Conservation (phyloP, 2,113 vertebrate genomes). For the Lutjanus erythropterus region DNA sequence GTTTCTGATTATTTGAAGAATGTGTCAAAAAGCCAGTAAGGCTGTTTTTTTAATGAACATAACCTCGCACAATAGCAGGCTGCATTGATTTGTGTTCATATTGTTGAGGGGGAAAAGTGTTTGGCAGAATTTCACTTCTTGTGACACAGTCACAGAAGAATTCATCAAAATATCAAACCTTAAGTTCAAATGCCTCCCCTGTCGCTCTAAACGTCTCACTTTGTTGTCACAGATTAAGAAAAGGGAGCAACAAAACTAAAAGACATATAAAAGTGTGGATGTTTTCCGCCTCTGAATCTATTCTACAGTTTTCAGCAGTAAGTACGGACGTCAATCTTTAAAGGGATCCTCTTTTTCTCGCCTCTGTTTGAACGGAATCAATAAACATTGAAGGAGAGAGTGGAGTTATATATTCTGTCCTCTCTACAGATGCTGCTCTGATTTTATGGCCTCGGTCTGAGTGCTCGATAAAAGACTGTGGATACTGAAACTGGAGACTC, state of each 20-base stretch:
- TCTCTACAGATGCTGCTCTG: background rate
- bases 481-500: background rate
- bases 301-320: background rate
- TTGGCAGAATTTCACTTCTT: background rate
- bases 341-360: conserved; percentile 1
- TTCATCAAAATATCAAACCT: background rate
- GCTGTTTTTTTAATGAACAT: background rate
- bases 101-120: background rate
- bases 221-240: background rate
- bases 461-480: conserved; percentile 16
- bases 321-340: background rate
- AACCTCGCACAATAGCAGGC: background rate
- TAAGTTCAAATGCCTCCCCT: background rate
- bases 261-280: background rate
- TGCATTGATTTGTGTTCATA: background rate
- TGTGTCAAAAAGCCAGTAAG: background rate
- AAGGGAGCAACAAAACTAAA: background rate
- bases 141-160: background rate
- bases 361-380: conserved; percentile 26
- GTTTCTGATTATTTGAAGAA: background rate
- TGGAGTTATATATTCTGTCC: conserved; percentile 16
- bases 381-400: conserved; percentile 24
- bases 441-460: conserved; percentile 6
- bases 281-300: conserved; percentile 4
- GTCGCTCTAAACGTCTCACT: background rate